These are phyloP conservation scores for Brachyptera putata DNA, from an alignment of 2,888 invertebrate species.

Conservation along the genomic window DNA sequence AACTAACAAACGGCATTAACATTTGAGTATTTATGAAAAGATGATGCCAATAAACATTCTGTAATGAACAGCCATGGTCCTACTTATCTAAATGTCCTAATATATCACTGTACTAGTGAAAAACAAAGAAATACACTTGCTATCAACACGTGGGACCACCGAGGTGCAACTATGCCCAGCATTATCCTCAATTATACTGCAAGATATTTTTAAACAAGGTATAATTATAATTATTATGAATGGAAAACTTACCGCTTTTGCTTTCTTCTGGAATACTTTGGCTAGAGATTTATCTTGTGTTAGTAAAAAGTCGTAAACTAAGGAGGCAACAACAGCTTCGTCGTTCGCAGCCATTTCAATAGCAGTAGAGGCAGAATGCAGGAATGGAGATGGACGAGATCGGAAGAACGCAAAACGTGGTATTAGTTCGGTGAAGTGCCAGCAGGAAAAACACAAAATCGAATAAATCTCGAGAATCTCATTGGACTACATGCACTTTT, in stretches of 20 bases:
- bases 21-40: no score
- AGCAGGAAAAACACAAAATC: no score
- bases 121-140: no score
- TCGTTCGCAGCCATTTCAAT: conserved; percentile 47
- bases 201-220: not conserved
- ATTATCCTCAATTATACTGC: not conserved
- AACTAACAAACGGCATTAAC: no score
- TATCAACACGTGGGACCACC: not conserved
- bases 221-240: not conserved
- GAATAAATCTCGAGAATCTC: no score
- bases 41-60: no score
- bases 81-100: no score
- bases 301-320: conserved; percentile 62
- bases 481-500: no score
- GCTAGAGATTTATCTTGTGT: conserved; percentile 63
- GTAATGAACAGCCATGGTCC: no score
- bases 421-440: no score
- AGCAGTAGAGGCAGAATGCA: not conserved
- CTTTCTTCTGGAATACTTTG: conserved; percentile 63
- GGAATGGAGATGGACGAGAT: no score
- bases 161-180: not conserved
- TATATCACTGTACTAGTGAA: no score
- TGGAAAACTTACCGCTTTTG: conserved; percentile 64
- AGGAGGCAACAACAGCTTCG: conserved; percentile 49
- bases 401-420: not conserved